phyloP scores from a whole-genome alignment of 2,888 invertebrate genomes.

The Cheiracanthium punctorium region DNA sequence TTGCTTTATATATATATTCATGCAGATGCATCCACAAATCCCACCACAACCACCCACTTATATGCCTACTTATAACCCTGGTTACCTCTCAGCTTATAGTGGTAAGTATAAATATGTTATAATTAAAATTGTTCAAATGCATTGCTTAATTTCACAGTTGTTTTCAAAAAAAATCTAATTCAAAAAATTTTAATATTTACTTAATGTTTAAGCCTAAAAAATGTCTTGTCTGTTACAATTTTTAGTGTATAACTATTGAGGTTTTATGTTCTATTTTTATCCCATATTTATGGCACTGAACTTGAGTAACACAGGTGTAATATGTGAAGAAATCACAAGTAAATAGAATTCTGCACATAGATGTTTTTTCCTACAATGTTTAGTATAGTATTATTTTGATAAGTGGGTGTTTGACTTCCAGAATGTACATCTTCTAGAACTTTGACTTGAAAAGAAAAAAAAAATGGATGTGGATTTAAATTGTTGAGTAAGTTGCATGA shows the following conservation, averaged over 20 bases:
- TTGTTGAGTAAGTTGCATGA: slow-evolving; percentile 69
- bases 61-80: slow-evolving; percentile 55
- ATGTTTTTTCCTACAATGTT: slow-evolving; percentile 38
- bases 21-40: slow-evolving; percentile 57
- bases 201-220: no score
- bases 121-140: no score
- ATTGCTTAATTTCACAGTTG: no score
- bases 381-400: slow-evolving; percentile 40
- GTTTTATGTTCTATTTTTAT: background rate
- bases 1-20: background rate
- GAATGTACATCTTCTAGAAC: slow-evolving; percentile 64
- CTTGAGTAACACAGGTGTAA: background rate
- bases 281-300: background rate
- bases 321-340: background rate
- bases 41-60: slow-evolving; percentile 56
- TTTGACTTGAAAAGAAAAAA: slow-evolving; percentile 55
- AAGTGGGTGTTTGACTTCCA: slow-evolving; percentile 60
- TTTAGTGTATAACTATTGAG: no score
- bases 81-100: slow-evolving; percentile 54
- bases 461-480: slow-evolving; percentile 55
- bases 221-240: no score
- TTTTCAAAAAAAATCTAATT: no score
- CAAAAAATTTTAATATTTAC: no score
- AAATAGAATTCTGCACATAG: slow-evolving; percentile 11
- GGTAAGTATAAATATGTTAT: slow-evolving; percentile 28